Evolutionary conservation across 2,797 vertebrate species (phyloP), one percentile per base, ranked within the genome.

Genomic region (Tadarida brasiliensis): DNA sequence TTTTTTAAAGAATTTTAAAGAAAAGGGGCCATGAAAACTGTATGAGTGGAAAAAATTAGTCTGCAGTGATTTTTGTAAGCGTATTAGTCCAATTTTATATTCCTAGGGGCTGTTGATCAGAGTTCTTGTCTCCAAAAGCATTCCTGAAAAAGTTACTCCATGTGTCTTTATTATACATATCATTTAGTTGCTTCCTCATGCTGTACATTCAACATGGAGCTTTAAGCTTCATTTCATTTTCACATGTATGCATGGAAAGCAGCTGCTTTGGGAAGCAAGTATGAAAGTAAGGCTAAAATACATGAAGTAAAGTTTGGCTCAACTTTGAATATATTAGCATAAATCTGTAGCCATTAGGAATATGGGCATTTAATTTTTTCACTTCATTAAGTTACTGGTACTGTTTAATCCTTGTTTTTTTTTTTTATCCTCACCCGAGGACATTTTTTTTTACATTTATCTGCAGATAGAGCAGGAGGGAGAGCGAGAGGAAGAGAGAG

Each of bases 191-290:
- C 67, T 85, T 51, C 20, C 39, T 91, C 5, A 10, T 82, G 35
- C 3, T 84, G 1, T 76, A 20, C 24, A 24, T 94, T 81, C 28
- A 83, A 2, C 11, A 7, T 67, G 54, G 61, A 85, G n/a, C 26
- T 88, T 91, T 78, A 68, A 86, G 76, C 77, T 90, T 95, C 71
- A 15, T 90, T 87, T 87, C 20, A n/a, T 92, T 76, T 39, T 71
- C 54, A n/a, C 19, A 65, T 39, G 30, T 17, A 63, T 93, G 19
- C 67, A 8, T 95, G n/a, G 33, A 83, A 94, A 89, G 65, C 28
- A 84, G 26, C 77, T 87, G 33, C 47, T 95, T 95, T 90, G 65
- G 15, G 33, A 70, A 87, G 54, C 89, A 94, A 51, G 59, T 91
- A 17, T 71, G 19, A 35, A 88, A 81, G n/a, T 85, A 85, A 77